A percentile compares a stretch with the other conserved stretches of the same genome.
phyloP scores from a whole-genome alignment of 2,113 vertebrate genomes.

The Sceloporus tristichus region DNA sequence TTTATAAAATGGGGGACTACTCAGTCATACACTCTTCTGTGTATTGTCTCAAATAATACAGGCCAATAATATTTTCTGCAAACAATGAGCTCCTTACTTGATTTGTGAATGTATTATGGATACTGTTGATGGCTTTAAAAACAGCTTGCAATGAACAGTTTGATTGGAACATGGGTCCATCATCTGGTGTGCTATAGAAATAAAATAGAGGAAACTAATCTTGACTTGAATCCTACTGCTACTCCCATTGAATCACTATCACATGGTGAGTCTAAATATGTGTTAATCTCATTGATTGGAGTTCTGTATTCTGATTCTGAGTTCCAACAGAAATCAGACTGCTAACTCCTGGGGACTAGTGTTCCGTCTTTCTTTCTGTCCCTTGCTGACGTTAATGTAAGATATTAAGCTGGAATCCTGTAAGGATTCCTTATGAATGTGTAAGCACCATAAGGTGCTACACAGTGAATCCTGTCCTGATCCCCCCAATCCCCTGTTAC shows the following conservation, averaged over 20 bases:
- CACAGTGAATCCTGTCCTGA: too few relatives aligned
- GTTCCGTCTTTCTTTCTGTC: neutral
- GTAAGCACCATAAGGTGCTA: too few relatives aligned
- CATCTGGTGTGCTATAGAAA: neutral
- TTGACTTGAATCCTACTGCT: too few relatives aligned
- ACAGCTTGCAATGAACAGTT: neutral
- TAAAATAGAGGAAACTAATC: neutral
- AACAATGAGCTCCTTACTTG: neutral
- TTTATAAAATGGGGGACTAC: neutral
- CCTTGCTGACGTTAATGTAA: too few relatives aligned
- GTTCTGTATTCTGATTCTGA: too few relatives aligned
- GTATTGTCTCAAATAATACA: neutral
- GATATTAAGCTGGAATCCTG: too few relatives aligned
- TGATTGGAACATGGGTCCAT: neutral
- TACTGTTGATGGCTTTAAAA: neutral
- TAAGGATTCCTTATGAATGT: too few relatives aligned
- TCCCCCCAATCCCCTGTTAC: too few relatives aligned
- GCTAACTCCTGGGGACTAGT: neutral
- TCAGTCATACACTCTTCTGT: neutral
- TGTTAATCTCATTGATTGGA: too few relatives aligned
- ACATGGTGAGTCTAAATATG: too few relatives aligned
- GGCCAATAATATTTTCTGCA: neutral
- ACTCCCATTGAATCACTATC: too few relatives aligned
- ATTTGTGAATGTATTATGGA: neutral
- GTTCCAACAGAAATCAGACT: too few relatives aligned